phyloP scores from a whole-genome alignment of 2,797 vertebrate species.

The Antennarius maculatus region DNA sequence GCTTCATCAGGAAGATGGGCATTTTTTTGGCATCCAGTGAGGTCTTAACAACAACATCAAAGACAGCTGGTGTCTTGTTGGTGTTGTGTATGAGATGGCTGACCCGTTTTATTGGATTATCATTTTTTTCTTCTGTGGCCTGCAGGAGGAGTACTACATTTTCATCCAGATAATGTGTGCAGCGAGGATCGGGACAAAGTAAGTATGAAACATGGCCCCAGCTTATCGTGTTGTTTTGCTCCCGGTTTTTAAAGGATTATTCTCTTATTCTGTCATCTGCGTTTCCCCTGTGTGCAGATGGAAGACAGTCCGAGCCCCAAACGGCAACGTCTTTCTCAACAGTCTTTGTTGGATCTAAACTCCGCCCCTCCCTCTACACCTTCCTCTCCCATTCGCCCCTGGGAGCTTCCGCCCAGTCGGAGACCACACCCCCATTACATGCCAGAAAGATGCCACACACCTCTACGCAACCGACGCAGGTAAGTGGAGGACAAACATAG shows the following conservation, averaged over 20 bases:
- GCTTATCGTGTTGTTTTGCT: constrained; percentile 37
- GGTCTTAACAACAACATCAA: constrained; percentile 27
- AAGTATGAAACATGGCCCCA: constrained; percentile 61
- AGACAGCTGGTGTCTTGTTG: constrained; percentile 30
- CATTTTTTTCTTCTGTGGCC: constrained; percentile 42
- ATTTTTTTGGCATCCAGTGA: constrained; percentile 12
- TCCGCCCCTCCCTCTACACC: constrained; percentile 90
- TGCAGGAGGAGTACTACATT: constrained; percentile 78
- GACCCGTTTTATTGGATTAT: constrained; percentile 56
- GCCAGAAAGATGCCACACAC: constrained; percentile 96
- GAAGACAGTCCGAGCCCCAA: constrained; percentile 98
- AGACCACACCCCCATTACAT: constrained; percentile 93
- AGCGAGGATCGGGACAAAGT: constrained; percentile 80
- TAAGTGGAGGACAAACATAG: constrained; percentile 55
- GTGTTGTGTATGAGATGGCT: constrained; percentile 39
- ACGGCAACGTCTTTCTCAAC: constrained; percentile 93
- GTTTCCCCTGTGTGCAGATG: constrained; percentile 77
- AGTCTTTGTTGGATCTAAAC: constrained; percentile 92
- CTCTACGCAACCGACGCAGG: constrained; percentile 95
- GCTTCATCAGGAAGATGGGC: constrained; percentile 9
- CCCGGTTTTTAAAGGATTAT: constrained; percentile 53
- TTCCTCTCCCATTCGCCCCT: constrained; percentile 96
- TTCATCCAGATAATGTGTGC: constrained; percentile 78
- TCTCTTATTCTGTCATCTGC: constrained; percentile 9
- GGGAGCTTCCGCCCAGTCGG: constrained; percentile 95